Percentiles rank a stretch among this genome's conserved stretches.
Evolutionary conservation across 2,888 invertebrate genomes (phyloP).

Genomic region (Cephus rjabovi): DNA sequence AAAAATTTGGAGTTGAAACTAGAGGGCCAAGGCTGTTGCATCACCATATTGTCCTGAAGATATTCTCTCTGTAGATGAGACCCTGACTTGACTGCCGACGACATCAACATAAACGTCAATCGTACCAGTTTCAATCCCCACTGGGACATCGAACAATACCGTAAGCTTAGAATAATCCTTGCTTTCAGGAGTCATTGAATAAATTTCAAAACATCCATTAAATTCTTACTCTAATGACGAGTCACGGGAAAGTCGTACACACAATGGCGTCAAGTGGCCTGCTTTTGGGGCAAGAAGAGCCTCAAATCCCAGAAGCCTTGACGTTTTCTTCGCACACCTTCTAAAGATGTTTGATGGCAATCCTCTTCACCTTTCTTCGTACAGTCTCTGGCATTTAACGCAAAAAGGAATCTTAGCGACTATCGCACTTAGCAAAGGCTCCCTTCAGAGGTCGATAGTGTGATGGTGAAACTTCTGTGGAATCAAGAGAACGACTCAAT

Average conservation of each 20-base stretch:
- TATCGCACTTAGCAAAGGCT: background rate
- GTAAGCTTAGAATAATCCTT: background rate
- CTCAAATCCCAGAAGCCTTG: background rate
- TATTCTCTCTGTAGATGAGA: no score
- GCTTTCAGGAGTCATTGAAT: conserved; percentile 15
- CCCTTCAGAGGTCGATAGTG: background rate
- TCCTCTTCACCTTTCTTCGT: background rate
- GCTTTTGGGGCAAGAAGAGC: background rate
- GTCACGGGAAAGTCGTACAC: conserved; percentile 11
- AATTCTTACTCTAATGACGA: conserved; percentile 18
- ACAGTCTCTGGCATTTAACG: background rate
- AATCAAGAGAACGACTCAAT: background rate
- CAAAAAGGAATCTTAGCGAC: no score
- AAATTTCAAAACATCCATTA: conserved; percentile 16
- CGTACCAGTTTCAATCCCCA: background rate
- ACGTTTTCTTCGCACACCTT: background rate
- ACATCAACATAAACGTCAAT: background rate
- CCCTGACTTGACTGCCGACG: background rate
- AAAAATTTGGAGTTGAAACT: background rate
- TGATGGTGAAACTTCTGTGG: background rate
- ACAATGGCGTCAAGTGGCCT: conserved; percentile 16
- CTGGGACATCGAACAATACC: background rate
- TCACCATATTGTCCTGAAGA: no score
- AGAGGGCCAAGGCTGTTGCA: background rate
- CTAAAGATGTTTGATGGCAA: background rate